Conservation (phyloP, 2,888 invertebrate species). For the Netelia virgata region DNA sequence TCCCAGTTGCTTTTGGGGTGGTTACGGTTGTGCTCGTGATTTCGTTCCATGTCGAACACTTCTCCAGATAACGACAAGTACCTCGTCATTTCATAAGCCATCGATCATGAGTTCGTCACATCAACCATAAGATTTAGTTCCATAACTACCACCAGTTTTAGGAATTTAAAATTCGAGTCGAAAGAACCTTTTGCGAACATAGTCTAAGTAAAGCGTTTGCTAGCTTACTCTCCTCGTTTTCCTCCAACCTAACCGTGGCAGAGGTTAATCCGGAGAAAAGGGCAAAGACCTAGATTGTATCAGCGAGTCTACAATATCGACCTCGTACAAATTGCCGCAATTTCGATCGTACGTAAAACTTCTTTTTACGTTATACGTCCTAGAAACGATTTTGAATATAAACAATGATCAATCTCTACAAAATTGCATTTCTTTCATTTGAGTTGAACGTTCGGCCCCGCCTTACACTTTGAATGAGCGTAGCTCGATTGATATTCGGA, state of each 20-base stretch:
- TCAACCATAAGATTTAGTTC: neutral
- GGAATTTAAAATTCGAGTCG: neutral
- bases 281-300: too few species aligned
- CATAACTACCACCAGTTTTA: neutral
- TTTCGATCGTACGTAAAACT: too few species aligned
- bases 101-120: neutral
- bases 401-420: too few species aligned
- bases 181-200: too few species aligned
- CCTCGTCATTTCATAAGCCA: neutral
- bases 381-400: too few species aligned
- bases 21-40: neutral
- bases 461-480: conserved; percentile 42
- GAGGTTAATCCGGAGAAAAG: too few species aligned
- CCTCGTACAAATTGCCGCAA: too few species aligned
- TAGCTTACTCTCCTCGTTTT: too few species aligned
- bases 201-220: too few species aligned
- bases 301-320: too few species aligned
- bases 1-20: neutral
- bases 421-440: neutral
- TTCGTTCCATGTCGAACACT: neutral
- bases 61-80: neutral
- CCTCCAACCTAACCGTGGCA: too few species aligned
- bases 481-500: conserved; percentile 54
- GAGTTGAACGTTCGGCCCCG: neutral
- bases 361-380: too few species aligned